These are phyloP conservation scores for Podarcis siculus DNA, from an alignment of 2,797 vertebrate species.

Conservation along the genomic window DNA sequence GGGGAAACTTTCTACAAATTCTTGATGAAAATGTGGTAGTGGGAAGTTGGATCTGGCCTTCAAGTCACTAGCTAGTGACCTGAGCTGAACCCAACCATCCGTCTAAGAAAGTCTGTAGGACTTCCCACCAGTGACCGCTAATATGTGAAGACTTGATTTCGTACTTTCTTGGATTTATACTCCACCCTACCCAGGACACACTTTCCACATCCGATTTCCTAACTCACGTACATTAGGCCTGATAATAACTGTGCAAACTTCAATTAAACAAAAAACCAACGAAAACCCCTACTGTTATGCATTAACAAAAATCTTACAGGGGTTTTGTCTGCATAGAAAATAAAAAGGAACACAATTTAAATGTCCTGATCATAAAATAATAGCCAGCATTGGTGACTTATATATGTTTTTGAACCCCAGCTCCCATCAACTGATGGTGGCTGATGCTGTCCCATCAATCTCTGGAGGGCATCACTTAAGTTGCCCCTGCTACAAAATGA, in stretches of 20 bases:
- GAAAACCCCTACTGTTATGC: neutral
- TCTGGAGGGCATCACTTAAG: no score
- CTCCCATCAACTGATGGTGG: no score
- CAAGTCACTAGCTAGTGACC: neutral
- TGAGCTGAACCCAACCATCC: neutral
- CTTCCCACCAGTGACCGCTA: neutral
- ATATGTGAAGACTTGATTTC: slow-evolving; percentile 39
- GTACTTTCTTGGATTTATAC: neutral
- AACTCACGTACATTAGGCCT: neutral
- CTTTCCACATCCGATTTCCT: neutral
- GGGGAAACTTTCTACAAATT: neutral
- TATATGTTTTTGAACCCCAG: no score
- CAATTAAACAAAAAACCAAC: neutral
- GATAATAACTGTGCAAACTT: neutral
- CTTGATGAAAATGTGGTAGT: neutral
- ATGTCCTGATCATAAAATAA: slow-evolving; percentile 32
- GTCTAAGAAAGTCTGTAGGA: neutral
- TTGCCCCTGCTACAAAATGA: neutral
- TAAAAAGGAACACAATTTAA: slow-evolving; percentile 35
- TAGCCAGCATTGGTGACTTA: no score
- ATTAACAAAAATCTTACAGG: neutral
- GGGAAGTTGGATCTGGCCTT: neutral
- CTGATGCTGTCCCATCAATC: no score
- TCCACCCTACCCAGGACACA: neutral
- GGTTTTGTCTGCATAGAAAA: neutral